A percentile compares a stretch with the other conserved stretches of the same genome.
Conservation (phyloP, 2,113 vertebrate genomes). For the Atractosteus spatula region DNA sequence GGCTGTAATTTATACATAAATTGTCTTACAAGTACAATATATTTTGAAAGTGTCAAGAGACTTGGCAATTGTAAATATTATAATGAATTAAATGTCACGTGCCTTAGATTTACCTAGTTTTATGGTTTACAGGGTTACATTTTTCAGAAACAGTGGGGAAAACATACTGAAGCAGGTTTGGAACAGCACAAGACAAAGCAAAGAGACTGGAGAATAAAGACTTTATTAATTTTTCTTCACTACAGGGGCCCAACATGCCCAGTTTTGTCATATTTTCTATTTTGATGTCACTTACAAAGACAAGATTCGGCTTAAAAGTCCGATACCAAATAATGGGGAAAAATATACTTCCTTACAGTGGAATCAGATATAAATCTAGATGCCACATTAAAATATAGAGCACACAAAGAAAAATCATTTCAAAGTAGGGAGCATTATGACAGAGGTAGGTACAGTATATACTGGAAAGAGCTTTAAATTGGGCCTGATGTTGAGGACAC, state of each 20-base stretch:
- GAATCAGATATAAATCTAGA: constrained; percentile 24
- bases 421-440: constrained; percentile 10
- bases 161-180: too few species aligned
- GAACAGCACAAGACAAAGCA: background rate
- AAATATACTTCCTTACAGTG: constrained; percentile 27
- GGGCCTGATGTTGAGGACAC: constrained; percentile 13
- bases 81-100: too few species aligned
- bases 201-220: background rate
- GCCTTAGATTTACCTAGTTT: too few species aligned
- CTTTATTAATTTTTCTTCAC: constrained; percentile 1
- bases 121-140: too few species aligned
- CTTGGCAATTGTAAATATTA: too few species aligned
- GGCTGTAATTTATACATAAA: too few species aligned
- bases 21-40: too few species aligned
- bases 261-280: constrained; percentile 2
- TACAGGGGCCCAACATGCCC: constrained; percentile 5
- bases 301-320: constrained; percentile 20
- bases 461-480: constrained; percentile 20
- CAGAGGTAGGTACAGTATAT: constrained; percentile 24
- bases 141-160: too few species aligned
- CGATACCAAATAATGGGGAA: constrained; percentile 17
- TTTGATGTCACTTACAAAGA: constrained; percentile 18
- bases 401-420: constrained; percentile 14
- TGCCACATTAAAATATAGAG: constrained; percentile 16
- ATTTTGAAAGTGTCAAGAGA: too few species aligned